A percentile compares a stretch with the other conserved stretches of the same genome.
These are phyloP conservation scores for Crotalus viridis DNA, from an alignment of 2,113 vertebrate species.

Conservation along the genomic window DNA sequence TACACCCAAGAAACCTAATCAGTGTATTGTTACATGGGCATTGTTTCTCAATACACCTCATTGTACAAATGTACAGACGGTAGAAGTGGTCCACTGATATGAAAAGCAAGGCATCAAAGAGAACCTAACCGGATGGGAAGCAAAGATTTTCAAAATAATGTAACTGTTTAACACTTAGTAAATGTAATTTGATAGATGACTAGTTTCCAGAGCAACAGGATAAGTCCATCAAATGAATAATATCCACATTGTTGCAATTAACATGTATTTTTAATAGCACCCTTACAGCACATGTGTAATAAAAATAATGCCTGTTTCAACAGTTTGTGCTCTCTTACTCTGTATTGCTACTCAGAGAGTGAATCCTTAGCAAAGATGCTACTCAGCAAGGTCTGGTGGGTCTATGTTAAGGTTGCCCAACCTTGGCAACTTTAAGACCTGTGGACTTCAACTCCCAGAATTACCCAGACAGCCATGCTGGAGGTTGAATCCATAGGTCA, in stretches of 20 bases:
- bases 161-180: neutral
- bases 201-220: neutral
- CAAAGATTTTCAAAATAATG: neutral
- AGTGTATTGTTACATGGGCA: neutral
- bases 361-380: neutral
- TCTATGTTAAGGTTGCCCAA: too few species aligned
- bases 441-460: too few species aligned
- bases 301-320: neutral
- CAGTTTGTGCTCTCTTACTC: constrained; percentile 7
- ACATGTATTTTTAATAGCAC: neutral
- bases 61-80: too few species aligned
- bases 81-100: neutral
- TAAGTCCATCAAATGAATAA: neutral
- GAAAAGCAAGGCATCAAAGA: neutral
- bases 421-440: too few species aligned
- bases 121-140: neutral
- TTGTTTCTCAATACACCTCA: neutral
- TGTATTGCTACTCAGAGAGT: neutral
- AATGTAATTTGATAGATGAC: neutral
- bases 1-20: neutral
- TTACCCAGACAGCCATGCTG: too few species aligned
- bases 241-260: neutral
- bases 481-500: too few species aligned
- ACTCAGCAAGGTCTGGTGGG: neutral
- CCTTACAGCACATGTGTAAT: neutral